Evolutionary conservation across 2,113 vertebrate species (phyloP).

Genomic region (Rhabdomys dilectus): DNA sequence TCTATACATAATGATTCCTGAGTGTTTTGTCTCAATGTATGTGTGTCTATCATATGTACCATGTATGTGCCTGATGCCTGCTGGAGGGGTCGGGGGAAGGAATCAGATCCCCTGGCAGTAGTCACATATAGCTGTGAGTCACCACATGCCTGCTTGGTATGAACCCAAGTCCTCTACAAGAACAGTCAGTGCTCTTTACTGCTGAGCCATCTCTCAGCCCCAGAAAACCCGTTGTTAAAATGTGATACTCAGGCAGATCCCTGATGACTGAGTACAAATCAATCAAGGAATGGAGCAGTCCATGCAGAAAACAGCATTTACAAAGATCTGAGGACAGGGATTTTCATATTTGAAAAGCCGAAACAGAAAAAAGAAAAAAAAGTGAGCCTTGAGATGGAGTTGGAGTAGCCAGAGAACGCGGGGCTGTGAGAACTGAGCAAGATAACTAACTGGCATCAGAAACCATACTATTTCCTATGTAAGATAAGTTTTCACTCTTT

Average conservation of each 20-base stretch:
- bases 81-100: not conserved
- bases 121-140: not conserved
- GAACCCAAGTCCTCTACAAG: not conserved
- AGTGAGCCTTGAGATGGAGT: not conserved
- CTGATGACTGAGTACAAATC: not conserved
- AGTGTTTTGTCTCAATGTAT: not conserved
- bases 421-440: slow-evolving; percentile 14
- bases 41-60: not conserved
- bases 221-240: slow-evolving; percentile 19
- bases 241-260: slow-evolving; percentile 10
- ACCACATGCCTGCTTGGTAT: not conserved
- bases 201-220: not conserved
- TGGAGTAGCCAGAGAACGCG: not conserved
- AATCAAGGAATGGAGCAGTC: not conserved
- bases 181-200: too few relatives aligned
- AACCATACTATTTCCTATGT: not conserved
- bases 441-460: not conserved
- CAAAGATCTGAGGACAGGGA: not conserved
- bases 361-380: not conserved
- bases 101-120: not conserved
- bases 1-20: not conserved
- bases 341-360: not conserved
- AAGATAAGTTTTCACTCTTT: slow-evolving; percentile 4
- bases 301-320: not conserved
- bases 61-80: not conserved